Evolutionary conservation across 1,140 invertebrate genomes (phyloP), one percentile per base, ranked within the genome.

Genomic region (Belonocnema kinseyi): DNA sequence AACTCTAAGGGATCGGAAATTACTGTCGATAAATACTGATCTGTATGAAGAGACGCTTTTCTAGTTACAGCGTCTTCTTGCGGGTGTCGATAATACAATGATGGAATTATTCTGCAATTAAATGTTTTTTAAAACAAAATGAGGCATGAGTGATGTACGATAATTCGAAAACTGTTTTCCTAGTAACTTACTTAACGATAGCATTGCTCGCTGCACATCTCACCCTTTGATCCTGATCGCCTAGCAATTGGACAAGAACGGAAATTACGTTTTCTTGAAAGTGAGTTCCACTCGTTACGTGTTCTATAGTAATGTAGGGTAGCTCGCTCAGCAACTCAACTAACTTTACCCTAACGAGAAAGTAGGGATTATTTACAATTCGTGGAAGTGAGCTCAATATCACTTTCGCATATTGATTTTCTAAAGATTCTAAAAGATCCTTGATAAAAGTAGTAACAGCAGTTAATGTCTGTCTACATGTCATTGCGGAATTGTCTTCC

Each of bases 291-390:
- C 87, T 89, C 4, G 85, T 91, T 54, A 93, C 81, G 75, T 93
- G 86, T 74, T 92, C 88, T 51, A 94, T 90, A 5, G 91, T 90
- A 14, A 91, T 88, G 73, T 92, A 95, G 13, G 94, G 93, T n/a
- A 95, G 82, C 58, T 92, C 88, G 52, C 92, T 90, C 21, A 96
- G 82, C 11, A 96, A 82, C 83, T 95, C 93, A 50, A 94, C 86
- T 72, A 96, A 87, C 88, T 95, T 93, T 78, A 97, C 95, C 92
- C 97, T 97, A 26, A 97, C 95, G 14, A 98, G 92, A 95, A 97
- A 98, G 90, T 98, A 98, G 0, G 94, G 93, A 91, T 97, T 97
- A 54, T 93, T 92, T 58, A 94, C 93, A 1, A 97, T 90, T 21
- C 89, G 86, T 8, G 95, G 92, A 8, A 97, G 89, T 56, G 91